Evolutionary conservation across 2,888 invertebrate genomes (phyloP), one percentile per base, ranked within the genome.

Genomic region (Gastracanthus pulcherrimus): DNA sequence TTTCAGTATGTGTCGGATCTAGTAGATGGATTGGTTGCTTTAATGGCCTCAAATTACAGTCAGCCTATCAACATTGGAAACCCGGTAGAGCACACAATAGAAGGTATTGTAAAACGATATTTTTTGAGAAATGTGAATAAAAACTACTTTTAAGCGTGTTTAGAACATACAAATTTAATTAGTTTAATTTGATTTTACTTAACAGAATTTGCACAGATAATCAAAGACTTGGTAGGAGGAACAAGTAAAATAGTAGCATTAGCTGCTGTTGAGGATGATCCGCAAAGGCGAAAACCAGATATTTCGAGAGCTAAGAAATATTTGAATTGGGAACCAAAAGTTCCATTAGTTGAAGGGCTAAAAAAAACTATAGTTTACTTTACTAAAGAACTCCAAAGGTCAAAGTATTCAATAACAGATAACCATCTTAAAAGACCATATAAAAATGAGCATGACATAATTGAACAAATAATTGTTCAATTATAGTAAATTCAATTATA

Each of bases 1-100:
- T 99, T 99, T 93, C 99, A 99, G 92, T 99, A 99, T 90, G 97
- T 99, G 13, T 96, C 97, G 9, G 99, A 99, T 93, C 93, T 99
- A 85, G 98, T 99, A 0, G 98, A 98, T 88, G 99, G 99, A 0
- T 93, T 99, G 69, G 94, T 99, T 48, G 94, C 95, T 0, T 92
- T 99, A 66, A 99, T 99, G 99, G 95, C 95, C 78, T 97, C 98
- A 19, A 98, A 98, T 92, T 98, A 97, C 91, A 95, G 97, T 0
- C 94, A 95, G 86, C 99, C 99, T 6, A 95, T 99, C 2, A 99
- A 99, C 92, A 93, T 99, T 83, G 99, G 99, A 55, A 99, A 99
- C 93, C 99, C 99, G 0, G 98, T 98, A 58, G 99, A 99, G 92
- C 97, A 98, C 91, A 97, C 98, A 1, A 99, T 99, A 87, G 95